A percentile compares a stretch with the other conserved stretches of the same genome.
Evolutionary conservation across 2,888 invertebrate species (phyloP).

Genomic region (Oscheius onirici): DNA sequence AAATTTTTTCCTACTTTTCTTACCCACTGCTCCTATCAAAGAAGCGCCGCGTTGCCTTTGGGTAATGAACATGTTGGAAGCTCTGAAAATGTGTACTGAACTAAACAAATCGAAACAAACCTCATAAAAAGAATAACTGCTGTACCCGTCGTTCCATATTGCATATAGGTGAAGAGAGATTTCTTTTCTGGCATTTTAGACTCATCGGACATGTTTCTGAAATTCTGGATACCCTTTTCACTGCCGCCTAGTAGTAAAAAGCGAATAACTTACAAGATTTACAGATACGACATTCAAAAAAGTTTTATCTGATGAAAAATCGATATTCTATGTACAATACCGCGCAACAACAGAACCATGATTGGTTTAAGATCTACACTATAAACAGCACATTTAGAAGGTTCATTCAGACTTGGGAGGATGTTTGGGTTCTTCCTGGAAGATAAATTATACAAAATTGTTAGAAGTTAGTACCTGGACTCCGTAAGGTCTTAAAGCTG

Average conservation of each 20-base stretch:
- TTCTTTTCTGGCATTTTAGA: background rate
- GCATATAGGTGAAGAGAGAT: slow-evolving; percentile 25
- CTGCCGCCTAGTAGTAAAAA: background rate
- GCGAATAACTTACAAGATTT: background rate
- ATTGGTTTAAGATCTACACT: background rate
- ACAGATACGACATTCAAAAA: too few relatives aligned
- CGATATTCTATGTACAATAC: background rate
- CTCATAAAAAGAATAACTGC: slow-evolving; percentile 25
- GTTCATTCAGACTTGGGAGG: slow-evolving; percentile 7
- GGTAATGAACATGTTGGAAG: slow-evolving; percentile 27
- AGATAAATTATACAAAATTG: background rate
- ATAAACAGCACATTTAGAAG: background rate
- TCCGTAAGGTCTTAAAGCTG: slow-evolving; percentile 55
- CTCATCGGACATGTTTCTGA: background rate
- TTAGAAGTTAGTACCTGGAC: slow-evolving; percentile 31
- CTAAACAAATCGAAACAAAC: background rate
- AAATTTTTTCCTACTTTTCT: too few relatives aligned
- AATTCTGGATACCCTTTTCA: background rate
- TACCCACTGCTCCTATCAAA: slow-evolving; percentile 24
- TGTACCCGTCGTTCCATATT: slow-evolving; percentile 32
- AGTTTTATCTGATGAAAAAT: background rate
- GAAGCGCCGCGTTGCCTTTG: slow-evolving; percentile 28
- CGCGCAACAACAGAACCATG: background rate
- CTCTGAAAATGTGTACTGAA: background rate
- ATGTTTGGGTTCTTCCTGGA: slow-evolving; percentile 14